Base-by-base conservation (phyloP, 2,113 vertebrate genomes). In the Mus pahari region DNA sequence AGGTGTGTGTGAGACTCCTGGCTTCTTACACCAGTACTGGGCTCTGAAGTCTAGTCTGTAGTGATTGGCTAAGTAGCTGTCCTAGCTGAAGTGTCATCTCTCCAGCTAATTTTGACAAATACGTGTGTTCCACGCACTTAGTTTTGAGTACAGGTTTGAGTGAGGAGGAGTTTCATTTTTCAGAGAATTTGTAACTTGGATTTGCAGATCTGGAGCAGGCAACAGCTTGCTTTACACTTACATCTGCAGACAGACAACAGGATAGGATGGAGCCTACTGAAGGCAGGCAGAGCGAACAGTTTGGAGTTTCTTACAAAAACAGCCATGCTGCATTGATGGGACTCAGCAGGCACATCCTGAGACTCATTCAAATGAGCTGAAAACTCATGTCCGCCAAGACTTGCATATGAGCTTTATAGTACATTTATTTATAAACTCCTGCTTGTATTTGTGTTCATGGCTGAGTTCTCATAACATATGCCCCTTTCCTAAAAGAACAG, bases 361-460 rank as follows among this genome's bases (percentile, higher is more conserved):
- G 55, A 68, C 24, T 75, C 39, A 77, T 6, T 36, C 17, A 86
- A 77, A 55, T 77, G 58, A 53, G 26, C 8, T 19, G 13, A 92
- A 66, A 73, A 89, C 0, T 62, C 81, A 33, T 12, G 19, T 42
- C 42, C 11, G 26, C 86, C 83, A 17, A 89, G 62, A 75, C 58
- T 31, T 83, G 77, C 36, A 74, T n/a, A 45, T 36, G 36, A 28
- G 28, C 6, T 82, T 58, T 90, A 19, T n/a, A 68, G 26, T 12
- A 89, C 2, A 26, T 74, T 81, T 81, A 50, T 81, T 53, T 22
- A 3, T 90, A 82, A 20, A 89, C 1, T 36, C 42, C 6, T 83
- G 89, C 77, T 92, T 77, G 36, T 5, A 33, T 86, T 92, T 96
- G n/a, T 91, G 77, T 74, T 86, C 86, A 73, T 96, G 28, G 14